Base-by-base conservation (phyloP, 1,140 invertebrate genomes). In the Drosophila pseudoobscura region DNA sequence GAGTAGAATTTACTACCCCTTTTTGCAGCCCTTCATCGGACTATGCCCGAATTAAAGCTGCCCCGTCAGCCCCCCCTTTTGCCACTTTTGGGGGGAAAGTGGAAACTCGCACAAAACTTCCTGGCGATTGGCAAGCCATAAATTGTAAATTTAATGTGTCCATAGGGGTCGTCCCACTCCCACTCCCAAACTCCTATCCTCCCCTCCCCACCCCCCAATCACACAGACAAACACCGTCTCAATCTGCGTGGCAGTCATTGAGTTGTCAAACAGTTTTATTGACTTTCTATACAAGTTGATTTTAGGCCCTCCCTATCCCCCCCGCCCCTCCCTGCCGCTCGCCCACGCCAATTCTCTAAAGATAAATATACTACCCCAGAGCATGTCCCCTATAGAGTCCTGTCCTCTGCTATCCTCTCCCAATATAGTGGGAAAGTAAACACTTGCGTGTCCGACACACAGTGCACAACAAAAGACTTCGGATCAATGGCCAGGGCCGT, bases 181-280 rank as follows among this genome's bases (percentile, higher is more conserved):
- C 17, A 44, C 13, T n/a, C 17, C n/a, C 29, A 46, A 54, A 43
- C 1, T 20, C 20, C 17, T 2, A 20, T 2, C 1, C 39, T 7
- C 39, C 39, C 8, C 11, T 6, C n/a, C 53, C 8, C 11, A 2
- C n/a, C 53, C 41, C 6, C 8, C 44, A 51, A 49, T 6, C 24
- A 29, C 51, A 22, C 47, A 29, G 52, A 47, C 49, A 53, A 46
- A 52, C 35, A 39, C 49, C 46, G 22, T 45, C 52, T 20, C 44
- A 63, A 51, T 51, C 47, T 51, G 53, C 56, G 15, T 31, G 39
- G 22, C 43, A 82, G 69, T 63, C 64, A 66, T 72, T 78, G 54
- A 72, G 71, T 75, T 83, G 71, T 83, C 71, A 83, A 83, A 83
- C 78, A 66, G 59, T 78, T 78, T 78, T 75, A 83, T 83, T 83